A percentile compares a stretch with the other conserved stretches of the same genome.
Evolutionary conservation across 2,888 invertebrate species (phyloP).

Genomic region (Pinctada fucata): DNA sequence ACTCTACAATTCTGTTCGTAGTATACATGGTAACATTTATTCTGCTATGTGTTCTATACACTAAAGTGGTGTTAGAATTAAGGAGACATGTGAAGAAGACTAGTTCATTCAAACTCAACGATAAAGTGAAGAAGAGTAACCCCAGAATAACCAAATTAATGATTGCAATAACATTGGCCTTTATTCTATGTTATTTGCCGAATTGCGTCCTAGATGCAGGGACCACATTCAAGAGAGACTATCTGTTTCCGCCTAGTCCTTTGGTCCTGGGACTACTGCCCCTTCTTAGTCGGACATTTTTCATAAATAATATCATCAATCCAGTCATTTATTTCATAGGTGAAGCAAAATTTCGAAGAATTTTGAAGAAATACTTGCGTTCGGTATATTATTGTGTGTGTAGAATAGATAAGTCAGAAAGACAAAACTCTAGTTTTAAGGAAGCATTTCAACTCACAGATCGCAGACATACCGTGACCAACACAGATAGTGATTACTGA

Average conservation of each 20-base stretch:
- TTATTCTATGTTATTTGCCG: conserved; percentile 36
- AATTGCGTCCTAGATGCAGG: conserved; percentile 33
- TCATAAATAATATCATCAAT: conserved; percentile 39
- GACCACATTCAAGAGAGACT: conserved; percentile 32
- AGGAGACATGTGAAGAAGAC: conserved; percentile 27
- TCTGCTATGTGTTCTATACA: conserved; percentile 32
- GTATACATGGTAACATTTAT: conserved; percentile 32
- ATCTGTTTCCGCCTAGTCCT: conserved; percentile 36
- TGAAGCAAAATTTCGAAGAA: conserved; percentile 34
- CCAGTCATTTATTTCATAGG: conserved; percentile 36
- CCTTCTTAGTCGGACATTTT: conserved; percentile 32
- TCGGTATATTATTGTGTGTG: conserved; percentile 10
- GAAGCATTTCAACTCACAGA: conserved; percentile 13
- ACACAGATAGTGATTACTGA: no score
- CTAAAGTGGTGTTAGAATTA: conserved; percentile 24
- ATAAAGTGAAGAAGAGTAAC: conserved; percentile 23
- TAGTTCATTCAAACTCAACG: conserved; percentile 7
- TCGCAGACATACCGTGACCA: not conserved
- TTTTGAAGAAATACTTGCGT: not conserved
- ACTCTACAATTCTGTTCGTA: conserved; percentile 31
- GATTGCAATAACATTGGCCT: conserved; percentile 37
- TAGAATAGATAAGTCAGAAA: not conserved
- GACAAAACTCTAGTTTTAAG: no score
- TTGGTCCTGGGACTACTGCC: conserved; percentile 36
- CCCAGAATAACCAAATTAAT: conserved; percentile 40